phyloP scores from a whole-genome alignment of 2,888 invertebrate genomes.

The Microctonus hyperodae region DNA sequence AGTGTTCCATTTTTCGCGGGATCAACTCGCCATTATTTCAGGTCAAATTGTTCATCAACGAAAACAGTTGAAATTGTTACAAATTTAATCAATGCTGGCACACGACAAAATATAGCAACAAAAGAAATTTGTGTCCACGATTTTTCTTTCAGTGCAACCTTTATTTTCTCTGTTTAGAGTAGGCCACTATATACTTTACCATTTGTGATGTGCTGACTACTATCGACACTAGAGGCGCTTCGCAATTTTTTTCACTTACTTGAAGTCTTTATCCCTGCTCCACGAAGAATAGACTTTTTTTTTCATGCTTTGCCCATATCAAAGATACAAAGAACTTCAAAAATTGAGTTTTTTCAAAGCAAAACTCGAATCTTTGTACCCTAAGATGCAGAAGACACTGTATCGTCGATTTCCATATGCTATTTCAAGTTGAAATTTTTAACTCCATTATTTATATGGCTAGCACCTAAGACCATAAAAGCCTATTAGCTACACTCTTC shows the following conservation, averaged over 20 bases:
- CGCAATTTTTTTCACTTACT: not conserved
- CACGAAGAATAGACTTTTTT: too few species aligned
- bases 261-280: too few species aligned
- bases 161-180: slow-evolving; percentile 42
- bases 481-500: too few species aligned
- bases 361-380: too few species aligned
- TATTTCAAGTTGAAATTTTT: too few species aligned
- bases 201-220: slow-evolving; percentile 50
- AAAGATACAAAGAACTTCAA: too few species aligned
- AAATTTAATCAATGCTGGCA: slow-evolving; percentile 16
- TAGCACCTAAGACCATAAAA: too few species aligned
- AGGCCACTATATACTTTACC: slow-evolving; percentile 49
- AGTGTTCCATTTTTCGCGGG: slow-evolving; percentile 59
- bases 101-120: slow-evolving; percentile 27
- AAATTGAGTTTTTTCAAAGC: too few species aligned
- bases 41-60: slow-evolving; percentile 11
- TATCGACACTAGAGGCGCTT: slow-evolving; percentile 18
- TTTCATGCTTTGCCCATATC: too few species aligned
- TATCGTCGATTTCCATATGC: too few species aligned
- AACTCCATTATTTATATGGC: too few species aligned
- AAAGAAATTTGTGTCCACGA: slow-evolving; percentile 39
- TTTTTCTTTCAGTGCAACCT: slow-evolving; percentile 35
- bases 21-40: slow-evolving; percentile 58
- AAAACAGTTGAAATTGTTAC: slow-evolving; percentile 1
- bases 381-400: too few species aligned